Percentiles rank a stretch among this genome's conserved stretches.
phyloP scores from a whole-genome alignment of 2,797 vertebrate genomes.

The Lycodopsis pacificus region DNA sequence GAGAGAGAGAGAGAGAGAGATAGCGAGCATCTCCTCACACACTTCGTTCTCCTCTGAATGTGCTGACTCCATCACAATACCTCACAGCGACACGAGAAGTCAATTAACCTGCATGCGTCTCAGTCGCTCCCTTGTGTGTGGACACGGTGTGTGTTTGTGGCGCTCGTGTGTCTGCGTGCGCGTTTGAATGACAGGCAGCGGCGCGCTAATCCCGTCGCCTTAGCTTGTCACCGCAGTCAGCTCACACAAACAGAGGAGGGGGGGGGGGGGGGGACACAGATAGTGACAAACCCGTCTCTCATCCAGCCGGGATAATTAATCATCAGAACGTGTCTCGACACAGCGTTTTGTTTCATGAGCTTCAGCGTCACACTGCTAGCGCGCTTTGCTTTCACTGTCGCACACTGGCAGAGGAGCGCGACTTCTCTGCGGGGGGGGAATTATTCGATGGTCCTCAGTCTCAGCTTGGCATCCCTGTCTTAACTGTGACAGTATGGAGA shows the following conservation, averaged over 20 bases:
- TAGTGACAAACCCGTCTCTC: slow-evolving; percentile 24
- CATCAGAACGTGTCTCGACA: slow-evolving; percentile 43
- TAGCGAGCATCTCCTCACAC: slow-evolving; percentile 41
- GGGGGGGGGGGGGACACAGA: neutral
- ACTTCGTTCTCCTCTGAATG: slow-evolving; percentile 56
- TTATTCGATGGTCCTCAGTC: slow-evolving; percentile 57
- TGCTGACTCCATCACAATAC: slow-evolving; percentile 70
- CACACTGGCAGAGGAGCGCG: slow-evolving; percentile 34
- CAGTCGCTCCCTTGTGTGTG: slow-evolving; percentile 29
- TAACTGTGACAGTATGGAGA: slow-evolving; percentile 60
- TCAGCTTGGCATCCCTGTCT: slow-evolving; percentile 54
- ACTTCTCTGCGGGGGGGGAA: slow-evolving; percentile 44
- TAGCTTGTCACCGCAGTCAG: slow-evolving; percentile 38
- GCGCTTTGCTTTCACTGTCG: slow-evolving; percentile 42
- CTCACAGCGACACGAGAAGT: slow-evolving; percentile 64
- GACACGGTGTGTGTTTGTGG: slow-evolving; percentile 13
- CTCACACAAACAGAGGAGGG: slow-evolving; percentile 28
- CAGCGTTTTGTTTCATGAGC: slow-evolving; percentile 32
- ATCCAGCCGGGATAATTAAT: slow-evolving; percentile 50
- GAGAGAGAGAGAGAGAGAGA: slow-evolving; percentile 3
- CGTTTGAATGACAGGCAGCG: slow-evolving; percentile 44
- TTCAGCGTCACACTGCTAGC: neutral
- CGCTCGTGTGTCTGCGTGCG: slow-evolving; percentile 6
- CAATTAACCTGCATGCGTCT: slow-evolving; percentile 70
- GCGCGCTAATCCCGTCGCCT: slow-evolving; percentile 46